These are phyloP conservation scores for Paraplagusia blochii DNA, from an alignment of 2,113 vertebrate species.

Conservation along the genomic window DNA sequence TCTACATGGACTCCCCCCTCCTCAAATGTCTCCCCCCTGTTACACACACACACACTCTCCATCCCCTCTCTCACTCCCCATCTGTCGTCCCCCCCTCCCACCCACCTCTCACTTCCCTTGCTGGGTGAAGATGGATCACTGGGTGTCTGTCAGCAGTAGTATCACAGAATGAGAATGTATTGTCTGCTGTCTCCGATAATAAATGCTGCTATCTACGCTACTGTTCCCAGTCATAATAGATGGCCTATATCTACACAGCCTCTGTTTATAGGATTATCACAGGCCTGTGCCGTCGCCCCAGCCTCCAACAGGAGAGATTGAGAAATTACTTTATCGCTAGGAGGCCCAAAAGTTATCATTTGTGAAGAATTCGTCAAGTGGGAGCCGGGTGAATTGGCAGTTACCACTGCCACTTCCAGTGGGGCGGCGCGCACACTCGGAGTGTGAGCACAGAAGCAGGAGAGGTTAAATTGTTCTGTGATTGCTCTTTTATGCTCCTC, in stretches of 20 bases:
- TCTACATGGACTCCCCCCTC: constrained; percentile 24
- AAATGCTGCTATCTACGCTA: constrained; percentile 71
- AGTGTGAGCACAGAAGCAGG: constrained; percentile 46
- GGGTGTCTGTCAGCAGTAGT: constrained; percentile 72
- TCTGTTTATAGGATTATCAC: constrained; percentile 76
- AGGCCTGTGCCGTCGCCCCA: constrained; percentile 53
- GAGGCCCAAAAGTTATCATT: constrained; percentile 71
- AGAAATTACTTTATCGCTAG: constrained; percentile 74
- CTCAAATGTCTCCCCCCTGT: neutral
- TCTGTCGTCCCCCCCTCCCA: constrained; percentile 42
- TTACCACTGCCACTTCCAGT: constrained; percentile 54
- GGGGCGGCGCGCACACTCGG: constrained; percentile 34
- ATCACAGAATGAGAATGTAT: constrained; percentile 76
- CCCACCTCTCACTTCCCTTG: constrained; percentile 35
- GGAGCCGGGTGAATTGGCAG: constrained; percentile 67
- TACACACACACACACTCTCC: constrained; percentile 12
- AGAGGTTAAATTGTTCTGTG: constrained; percentile 70
- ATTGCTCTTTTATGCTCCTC: constrained; percentile 64
- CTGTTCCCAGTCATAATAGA: constrained; percentile 73
- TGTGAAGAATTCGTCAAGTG: constrained; percentile 58
- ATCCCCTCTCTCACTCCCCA: constrained; percentile 53
- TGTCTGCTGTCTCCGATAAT: constrained; percentile 74
- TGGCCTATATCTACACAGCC: constrained; percentile 71
- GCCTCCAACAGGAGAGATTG: constrained; percentile 67
- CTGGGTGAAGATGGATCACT: constrained; percentile 70